These are phyloP conservation scores for Phainopepla nitens DNA, from an alignment of 2,113 vertebrate genomes.

Conservation along the genomic window DNA sequence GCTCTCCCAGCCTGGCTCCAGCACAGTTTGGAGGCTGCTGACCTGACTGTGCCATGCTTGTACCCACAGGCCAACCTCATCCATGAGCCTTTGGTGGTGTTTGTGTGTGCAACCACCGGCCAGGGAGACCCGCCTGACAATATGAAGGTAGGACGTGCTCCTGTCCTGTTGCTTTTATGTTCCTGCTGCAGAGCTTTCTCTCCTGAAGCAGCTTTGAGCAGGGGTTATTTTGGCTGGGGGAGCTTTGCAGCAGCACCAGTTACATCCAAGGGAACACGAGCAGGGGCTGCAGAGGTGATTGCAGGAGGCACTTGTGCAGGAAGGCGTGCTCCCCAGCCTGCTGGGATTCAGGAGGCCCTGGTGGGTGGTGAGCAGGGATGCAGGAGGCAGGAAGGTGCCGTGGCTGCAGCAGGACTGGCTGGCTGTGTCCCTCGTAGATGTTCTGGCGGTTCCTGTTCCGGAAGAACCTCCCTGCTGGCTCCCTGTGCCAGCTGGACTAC, in stretches of 20 bases:
- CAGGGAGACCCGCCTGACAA: conserved; percentile 97
- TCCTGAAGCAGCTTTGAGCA: not conserved
- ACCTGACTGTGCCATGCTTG: not conserved
- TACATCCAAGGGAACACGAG: rapidly evolving
- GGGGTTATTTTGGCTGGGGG: not conserved
- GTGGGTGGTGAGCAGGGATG: not conserved
- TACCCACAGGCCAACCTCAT: conserved; percentile 83
- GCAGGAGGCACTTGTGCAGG: not conserved
- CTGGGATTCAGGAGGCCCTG: not conserved
- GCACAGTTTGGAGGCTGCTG: not conserved
- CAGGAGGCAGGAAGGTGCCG: not conserved
- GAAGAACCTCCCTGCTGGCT: conserved; percentile 78
- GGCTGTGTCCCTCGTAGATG: conserved; percentile 54
- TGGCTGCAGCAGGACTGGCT: not conserved
- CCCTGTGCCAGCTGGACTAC: conserved; percentile 86
- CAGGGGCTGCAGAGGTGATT: not conserved
- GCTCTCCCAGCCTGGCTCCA: not conserved
- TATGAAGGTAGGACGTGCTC: conserved; percentile 83
- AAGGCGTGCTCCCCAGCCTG: rapidly evolving
- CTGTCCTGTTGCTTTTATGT: not conserved
- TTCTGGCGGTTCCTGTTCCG: conserved; percentile 96
- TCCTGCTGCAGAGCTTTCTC: not conserved
- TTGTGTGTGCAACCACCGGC: conserved; percentile 91
- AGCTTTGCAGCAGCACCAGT: not conserved
- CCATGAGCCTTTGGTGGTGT: conserved; percentile 85